Conservation (phyloP, 2,888 invertebrate genomes). For the Tinea trinotella region DNA sequence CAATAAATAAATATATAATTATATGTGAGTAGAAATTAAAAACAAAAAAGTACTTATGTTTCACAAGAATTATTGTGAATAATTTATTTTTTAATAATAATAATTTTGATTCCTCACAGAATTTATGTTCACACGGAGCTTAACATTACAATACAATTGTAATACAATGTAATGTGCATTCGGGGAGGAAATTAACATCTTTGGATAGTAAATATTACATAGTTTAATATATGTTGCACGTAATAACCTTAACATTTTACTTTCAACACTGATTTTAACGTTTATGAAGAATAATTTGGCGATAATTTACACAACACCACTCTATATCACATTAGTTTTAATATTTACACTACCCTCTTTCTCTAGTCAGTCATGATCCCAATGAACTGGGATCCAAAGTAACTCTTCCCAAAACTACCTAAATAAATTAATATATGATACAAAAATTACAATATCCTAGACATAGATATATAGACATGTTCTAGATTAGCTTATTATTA, state of each 20-base stretch:
- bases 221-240: neutral
- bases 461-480: slow-evolving; percentile 17
- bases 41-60: slow-evolving; percentile 13
- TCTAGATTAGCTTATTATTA: neutral
- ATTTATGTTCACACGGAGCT: slow-evolving; percentile 12
- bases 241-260: slow-evolving; percentile 14
- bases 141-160: slow-evolving; percentile 8
- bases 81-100: slow-evolving; percentile 14
- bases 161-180: slow-evolving; percentile 6
- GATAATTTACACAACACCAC: slow-evolving; percentile 60
- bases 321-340: slow-evolving; percentile 59
- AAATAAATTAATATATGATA: slow-evolving; percentile 66
- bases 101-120: slow-evolving; percentile 16
- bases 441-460: slow-evolving; percentile 39
- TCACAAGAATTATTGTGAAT: slow-evolving; percentile 11
- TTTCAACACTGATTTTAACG: slow-evolving; percentile 20
- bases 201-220: slow-evolving; percentile 30
- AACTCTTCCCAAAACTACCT: slow-evolving; percentile 55
- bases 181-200: slow-evolving; percentile 25
- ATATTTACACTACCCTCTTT: slow-evolving; percentile 41
- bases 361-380: slow-evolving; percentile 70
- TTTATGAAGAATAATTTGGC: slow-evolving; percentile 45
- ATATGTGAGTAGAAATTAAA: neutral
- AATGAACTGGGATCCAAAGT: slow-evolving; percentile 57
- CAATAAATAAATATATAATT: neutral